Conservation (phyloP, 1,140 invertebrate species). For the Drosophila rufa region DNA sequence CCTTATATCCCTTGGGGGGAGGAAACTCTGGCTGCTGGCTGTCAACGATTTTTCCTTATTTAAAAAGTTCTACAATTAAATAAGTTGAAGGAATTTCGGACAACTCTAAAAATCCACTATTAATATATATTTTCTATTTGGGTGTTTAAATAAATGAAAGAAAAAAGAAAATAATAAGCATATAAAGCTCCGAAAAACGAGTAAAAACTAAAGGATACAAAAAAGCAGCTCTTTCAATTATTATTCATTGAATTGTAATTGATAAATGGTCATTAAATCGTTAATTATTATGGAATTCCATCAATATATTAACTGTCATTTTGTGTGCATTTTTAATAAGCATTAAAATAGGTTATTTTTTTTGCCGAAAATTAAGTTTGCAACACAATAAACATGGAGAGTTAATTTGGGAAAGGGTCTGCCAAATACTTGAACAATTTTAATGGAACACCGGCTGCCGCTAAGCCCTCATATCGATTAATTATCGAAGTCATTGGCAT, state of each 20-base stretch:
- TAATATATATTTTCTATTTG: background rate
- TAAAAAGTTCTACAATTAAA: conserved; percentile 25
- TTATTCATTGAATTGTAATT: background rate
- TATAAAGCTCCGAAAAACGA: background rate
- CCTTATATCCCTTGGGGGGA: background rate
- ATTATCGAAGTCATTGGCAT: conserved; percentile 35
- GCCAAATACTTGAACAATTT: background rate
- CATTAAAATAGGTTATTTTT: no score
- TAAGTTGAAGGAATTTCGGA: conserved; percentile 2
- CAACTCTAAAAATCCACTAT: background rate
- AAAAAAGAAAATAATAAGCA: background rate
- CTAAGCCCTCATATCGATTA: conserved; percentile 23
- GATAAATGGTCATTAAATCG: background rate
- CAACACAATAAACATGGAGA: background rate
- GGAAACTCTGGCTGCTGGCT: background rate
- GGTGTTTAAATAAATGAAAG: background rate
- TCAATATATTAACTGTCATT: background rate
- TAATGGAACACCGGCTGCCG: background rate
- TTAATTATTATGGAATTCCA: background rate
- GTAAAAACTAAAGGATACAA: background rate
- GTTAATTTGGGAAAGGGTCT: background rate
- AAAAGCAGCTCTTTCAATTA: background rate
- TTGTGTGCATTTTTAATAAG: background rate
- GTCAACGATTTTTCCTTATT: conserved; percentile 6
- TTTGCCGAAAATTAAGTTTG: background rate